These are phyloP conservation scores for Coelinius sp. DNA, from an alignment of 2,888 invertebrate species.

Conservation along the genomic window DNA sequence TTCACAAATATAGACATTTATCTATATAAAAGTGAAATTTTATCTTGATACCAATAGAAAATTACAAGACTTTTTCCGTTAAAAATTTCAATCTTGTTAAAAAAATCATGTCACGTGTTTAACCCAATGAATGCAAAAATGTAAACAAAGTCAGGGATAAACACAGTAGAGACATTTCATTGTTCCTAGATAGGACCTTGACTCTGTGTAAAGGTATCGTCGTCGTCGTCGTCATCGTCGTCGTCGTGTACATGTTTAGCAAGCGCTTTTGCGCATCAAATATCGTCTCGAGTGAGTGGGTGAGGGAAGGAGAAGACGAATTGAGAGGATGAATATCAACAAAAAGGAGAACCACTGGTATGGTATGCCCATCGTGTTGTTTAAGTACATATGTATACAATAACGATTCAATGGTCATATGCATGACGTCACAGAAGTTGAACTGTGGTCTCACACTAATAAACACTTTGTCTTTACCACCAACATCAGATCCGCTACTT, in stretches of 20 bases:
- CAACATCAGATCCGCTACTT: not conserved
- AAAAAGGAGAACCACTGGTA: constrained; percentile 61
- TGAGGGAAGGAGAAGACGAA: not conserved
- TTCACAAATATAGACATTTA: no score
- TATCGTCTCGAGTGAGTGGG: not conserved
- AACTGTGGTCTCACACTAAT: constrained; percentile 2
- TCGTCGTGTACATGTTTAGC: not conserved
- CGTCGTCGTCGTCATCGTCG: not conserved
- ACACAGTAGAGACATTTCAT: not conserved
- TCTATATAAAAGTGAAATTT: no score
- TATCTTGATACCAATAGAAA: no score
- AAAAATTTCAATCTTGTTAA: no score
- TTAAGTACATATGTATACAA: not conserved
- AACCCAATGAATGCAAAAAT: not conserved
- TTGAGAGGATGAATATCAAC: constrained; percentile 52
- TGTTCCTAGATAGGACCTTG: not conserved
- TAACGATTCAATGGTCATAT: not conserved
- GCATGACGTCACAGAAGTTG: constrained; percentile 5
- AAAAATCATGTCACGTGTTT: not conserved
- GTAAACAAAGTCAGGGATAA: not conserved
- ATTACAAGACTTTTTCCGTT: no score
- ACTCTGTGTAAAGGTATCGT: not conserved
- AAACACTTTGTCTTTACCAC: constrained; percentile 3
- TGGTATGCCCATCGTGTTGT: constrained; percentile 35
- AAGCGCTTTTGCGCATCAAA: constrained; percentile 19